Conservation (phyloP, 37 sponge, comb jelly and placozoan genomes). For the Axinella damicornis region DNA sequence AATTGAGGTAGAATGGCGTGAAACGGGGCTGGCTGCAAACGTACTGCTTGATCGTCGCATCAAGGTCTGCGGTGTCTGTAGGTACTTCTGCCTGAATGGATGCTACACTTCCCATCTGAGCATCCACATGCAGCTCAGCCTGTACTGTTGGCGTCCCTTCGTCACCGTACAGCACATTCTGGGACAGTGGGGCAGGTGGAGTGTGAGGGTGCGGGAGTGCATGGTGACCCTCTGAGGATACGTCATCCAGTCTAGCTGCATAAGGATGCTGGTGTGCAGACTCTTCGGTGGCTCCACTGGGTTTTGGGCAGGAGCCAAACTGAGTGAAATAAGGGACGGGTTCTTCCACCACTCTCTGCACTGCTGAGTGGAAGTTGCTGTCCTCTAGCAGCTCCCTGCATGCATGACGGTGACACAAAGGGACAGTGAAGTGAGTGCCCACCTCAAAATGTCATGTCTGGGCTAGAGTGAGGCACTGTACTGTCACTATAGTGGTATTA, state of each 20-base stretch:
- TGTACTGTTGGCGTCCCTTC: constrained; percentile 5
- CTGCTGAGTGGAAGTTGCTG: constrained; percentile 64
- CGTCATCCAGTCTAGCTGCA: constrained; percentile 24
- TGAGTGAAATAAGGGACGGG: constrained; percentile 90
- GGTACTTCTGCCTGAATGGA: too few species aligned
- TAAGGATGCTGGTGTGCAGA: constrained; percentile 39
- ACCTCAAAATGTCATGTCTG: too few species aligned
- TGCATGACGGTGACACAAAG: neutral
- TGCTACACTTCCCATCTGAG: too few species aligned
- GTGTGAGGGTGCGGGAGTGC: neutral
- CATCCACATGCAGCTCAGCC: neutral
- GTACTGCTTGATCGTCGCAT: too few species aligned
- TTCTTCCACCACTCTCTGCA: constrained; percentile 71
- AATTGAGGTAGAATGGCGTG: too few species aligned
- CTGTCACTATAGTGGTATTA: too few species aligned
- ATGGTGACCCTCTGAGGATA: neutral
- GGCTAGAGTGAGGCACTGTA: too few species aligned
- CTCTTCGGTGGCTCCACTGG: constrained; percentile 6
- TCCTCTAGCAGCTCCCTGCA: constrained; percentile 81
- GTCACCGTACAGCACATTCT: neutral
- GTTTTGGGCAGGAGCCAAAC: constrained; percentile 28
- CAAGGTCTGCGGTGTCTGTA: too few species aligned
- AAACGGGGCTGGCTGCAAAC: too few species aligned
- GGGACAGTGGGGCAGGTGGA: neutral
- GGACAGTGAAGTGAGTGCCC: too few species aligned